phyloP scores from a whole-genome alignment of 1,140 invertebrate genomes.

The Microplitis mediator region DNA sequence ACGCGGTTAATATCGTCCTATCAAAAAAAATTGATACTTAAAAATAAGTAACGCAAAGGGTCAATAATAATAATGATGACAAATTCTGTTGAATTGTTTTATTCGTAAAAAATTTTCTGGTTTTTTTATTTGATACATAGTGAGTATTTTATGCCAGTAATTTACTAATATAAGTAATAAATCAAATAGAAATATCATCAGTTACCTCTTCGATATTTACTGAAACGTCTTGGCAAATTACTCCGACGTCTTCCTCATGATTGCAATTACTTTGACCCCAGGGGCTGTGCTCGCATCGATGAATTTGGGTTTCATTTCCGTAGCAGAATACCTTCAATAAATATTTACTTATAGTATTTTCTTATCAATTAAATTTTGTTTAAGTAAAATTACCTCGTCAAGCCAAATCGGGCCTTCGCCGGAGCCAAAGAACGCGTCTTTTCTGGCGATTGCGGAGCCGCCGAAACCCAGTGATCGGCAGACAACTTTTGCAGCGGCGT shows the following conservation, averaged over 20 bases:
- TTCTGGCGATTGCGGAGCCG: conserved; percentile 63
- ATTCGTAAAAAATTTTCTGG: background rate
- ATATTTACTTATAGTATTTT: conserved; percentile 32
- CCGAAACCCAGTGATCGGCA: conserved; percentile 70
- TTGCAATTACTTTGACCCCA: conserved; percentile 77
- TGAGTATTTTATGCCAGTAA: background rate
- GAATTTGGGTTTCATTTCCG: conserved; percentile 71
- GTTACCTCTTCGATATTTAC: conserved; percentile 51
- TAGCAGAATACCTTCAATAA: conserved; percentile 67
- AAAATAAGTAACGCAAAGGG: background rate
- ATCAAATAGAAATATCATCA: background rate
- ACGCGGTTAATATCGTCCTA: background rate
- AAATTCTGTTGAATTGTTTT: background rate
- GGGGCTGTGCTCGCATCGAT: conserved; percentile 69
- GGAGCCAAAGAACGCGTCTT: conserved; percentile 60
- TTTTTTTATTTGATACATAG: background rate
- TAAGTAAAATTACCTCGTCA: conserved; percentile 59
- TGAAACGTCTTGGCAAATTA: conserved; percentile 64
- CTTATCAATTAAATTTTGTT: conserved; percentile 4
- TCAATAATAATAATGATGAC: conserved; percentile 3
- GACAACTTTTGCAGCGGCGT: conserved; percentile 69
- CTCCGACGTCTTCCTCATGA: conserved; percentile 77
- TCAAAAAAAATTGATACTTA: background rate
- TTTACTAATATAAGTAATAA: background rate
- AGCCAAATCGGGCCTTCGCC: conserved; percentile 75